A percentile compares a stretch with the other conserved stretches of the same genome.
Conservation (phyloP, 1,140 invertebrate species). For the Goniozus legneri region DNA sequence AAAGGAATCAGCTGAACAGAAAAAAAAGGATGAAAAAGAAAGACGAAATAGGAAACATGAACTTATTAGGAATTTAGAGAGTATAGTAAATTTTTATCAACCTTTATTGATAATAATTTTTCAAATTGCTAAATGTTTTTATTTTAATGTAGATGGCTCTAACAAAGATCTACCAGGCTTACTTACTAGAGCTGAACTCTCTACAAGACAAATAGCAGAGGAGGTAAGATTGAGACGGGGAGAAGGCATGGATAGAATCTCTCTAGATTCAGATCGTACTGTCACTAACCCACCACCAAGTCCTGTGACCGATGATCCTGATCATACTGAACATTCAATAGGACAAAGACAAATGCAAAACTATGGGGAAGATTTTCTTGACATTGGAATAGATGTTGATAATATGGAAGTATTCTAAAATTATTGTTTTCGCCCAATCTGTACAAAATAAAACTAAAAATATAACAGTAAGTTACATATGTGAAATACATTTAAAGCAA, state of each 20-base stretch:
- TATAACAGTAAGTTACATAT: too few relatives aligned
- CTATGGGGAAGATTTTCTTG: conserved; percentile 64
- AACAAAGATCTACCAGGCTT: conserved; percentile 60
- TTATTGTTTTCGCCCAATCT: too few relatives aligned
- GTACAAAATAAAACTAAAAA: too few relatives aligned
- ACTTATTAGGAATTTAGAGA: conserved; percentile 60
- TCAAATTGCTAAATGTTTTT: conserved; percentile 22
- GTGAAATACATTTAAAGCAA: too few relatives aligned
- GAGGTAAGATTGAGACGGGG: conserved; percentile 50
- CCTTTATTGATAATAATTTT: conserved; percentile 15
- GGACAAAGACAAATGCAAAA: conserved; percentile 56
- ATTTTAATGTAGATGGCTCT: conserved; percentile 33
- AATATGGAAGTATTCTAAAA: conserved; percentile 69
- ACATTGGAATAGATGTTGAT: conserved; percentile 65
- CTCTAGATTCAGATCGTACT: conserved; percentile 50
- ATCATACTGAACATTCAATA: conserved; percentile 64
- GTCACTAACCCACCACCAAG: conserved; percentile 75
- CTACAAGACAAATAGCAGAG: conserved; percentile 51
- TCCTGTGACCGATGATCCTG: conserved; percentile 70
- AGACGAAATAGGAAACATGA: conserved; percentile 64
- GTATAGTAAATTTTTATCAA: conserved; percentile 37
- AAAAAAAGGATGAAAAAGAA: conserved; percentile 53
- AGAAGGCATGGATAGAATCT: conserved; percentile 51
- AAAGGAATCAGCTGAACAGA: conserved; percentile 55
- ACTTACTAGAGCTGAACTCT: conserved; percentile 57